phyloP scores from a whole-genome alignment of 2,797 vertebrate genomes.

The Esox masquinongy region DNA sequence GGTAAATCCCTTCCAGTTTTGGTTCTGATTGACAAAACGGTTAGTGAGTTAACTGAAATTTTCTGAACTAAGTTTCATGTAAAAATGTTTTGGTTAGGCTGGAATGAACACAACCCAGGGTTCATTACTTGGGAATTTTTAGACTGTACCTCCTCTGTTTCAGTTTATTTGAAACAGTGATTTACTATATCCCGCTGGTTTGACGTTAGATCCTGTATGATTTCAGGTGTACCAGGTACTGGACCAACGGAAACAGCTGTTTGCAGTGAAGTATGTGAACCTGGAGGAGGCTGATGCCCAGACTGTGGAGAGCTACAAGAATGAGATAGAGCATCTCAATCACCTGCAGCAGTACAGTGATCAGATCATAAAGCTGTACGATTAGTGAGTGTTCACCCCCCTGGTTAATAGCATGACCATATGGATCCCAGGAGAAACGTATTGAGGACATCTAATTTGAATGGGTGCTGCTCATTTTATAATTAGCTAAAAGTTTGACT shows the following conservation, averaged over 20 bases:
- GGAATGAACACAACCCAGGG: not conserved
- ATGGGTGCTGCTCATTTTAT: no score
- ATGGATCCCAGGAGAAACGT: no score
- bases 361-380: slow-evolving; percentile 94
- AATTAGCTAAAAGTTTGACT: no score
- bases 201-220: not conserved
- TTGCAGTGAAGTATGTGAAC: slow-evolving; percentile 92
- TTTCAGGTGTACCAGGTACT: slow-evolving; percentile 93
- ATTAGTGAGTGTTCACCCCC: slow-evolving; percentile 81
- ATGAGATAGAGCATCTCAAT: slow-evolving; percentile 94
- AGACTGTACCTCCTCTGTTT: not conserved
- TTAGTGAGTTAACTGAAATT: no score
- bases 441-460: no score
- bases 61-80: no score
- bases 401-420: not conserved
- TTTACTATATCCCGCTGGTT: not conserved
- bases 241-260: slow-evolving; percentile 90
- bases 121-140: not conserved
- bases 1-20: no score
- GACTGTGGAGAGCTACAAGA: slow-evolving; percentile 92
- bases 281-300: slow-evolving; percentile 90
- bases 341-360: slow-evolving; percentile 93
- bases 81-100: no score
- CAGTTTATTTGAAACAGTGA: not conserved
- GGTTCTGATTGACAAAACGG: no score